These are phyloP conservation scores for Rhynchopsitta pachyrhyncha DNA, from an alignment of 2,113 vertebrate species.

Conservation along the genomic window DNA sequence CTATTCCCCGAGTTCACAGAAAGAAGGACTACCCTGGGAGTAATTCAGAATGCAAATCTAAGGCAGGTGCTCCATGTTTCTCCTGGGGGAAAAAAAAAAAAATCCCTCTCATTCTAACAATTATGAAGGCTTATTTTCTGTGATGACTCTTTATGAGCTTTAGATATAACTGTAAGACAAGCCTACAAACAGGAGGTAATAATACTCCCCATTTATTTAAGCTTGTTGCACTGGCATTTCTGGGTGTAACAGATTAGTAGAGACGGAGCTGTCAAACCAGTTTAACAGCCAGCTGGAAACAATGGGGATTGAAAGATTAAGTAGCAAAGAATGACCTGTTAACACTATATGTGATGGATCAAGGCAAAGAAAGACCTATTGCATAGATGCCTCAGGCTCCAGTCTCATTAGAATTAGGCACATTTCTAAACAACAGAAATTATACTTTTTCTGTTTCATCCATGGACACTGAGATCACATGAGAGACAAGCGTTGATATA, in stretches of 20 bases:
- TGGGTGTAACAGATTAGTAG: background rate
- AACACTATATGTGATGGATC: background rate
- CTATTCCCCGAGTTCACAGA: background rate
- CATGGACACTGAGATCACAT: background rate
- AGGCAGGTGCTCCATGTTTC: background rate
- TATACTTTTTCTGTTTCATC: background rate
- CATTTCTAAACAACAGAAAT: background rate
- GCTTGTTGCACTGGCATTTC: too few species aligned
- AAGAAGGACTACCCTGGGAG: accelerated
- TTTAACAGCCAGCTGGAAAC: background rate
- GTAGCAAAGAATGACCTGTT: background rate
- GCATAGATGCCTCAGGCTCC: background rate
- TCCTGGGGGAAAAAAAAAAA: too few species aligned
- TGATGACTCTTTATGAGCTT: background rate
- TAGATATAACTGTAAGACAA: background rate
- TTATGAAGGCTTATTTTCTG: background rate
- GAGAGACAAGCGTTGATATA: background rate
- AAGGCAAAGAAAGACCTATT: background rate
- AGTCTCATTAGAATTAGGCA: accelerated
- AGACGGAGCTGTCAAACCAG: background rate
- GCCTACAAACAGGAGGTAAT: too few species aligned
- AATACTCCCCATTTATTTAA: background rate
- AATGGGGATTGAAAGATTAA: background rate
- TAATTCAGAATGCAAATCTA: background rate
- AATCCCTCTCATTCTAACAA: background rate